Base-by-base conservation (phyloP, 2,113 vertebrate genomes). In the Neomonachus schauinslandi region DNA sequence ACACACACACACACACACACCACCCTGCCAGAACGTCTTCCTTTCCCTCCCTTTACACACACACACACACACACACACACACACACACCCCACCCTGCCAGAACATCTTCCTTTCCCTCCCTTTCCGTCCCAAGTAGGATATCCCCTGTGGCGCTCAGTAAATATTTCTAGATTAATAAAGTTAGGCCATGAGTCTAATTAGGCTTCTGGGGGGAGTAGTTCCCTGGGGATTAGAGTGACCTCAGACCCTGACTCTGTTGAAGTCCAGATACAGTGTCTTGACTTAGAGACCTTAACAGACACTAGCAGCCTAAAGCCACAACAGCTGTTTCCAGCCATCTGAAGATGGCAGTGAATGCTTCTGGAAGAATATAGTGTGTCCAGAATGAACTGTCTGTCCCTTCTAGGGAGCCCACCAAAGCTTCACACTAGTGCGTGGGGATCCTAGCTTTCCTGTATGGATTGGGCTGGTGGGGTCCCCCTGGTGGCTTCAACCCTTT, bases 91-190 rank as follows among this genome's bases (percentile, higher is more conserved):
- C 49, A 46, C 46, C 46, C 46, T 46, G 31, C 42, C 61, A 91
- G 57, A 94, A 79, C 46, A 1, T 46, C 7, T 46, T 69, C 26
- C 55, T 51, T 13, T 72, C 63, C 26, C 7, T 51, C 15, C 19
- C n/a, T 22, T 94, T 28, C 26, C 53, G 14, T 42, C 14, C 26
- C 36, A 74, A 49, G 16, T 59, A 74, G 72, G 39, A 74, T 72
- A 19, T 33, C 42, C 15, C 57, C 77, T 36, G 4, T 33, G 21
- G 51, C 82, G 26, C 46, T 97, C 83, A 57, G n/a, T 55, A 65
- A 80, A 61, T 61, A 14, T 87, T 71, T 82, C 91, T 94, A 79
- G 67, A 86, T 77, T 39, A 80, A 92, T 81, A 19, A 72, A 89
- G 16, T 90, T 86, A 87, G 81, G 9, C 65, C 31, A n/a, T 91